phyloP scores from a whole-genome alignment of 1,140 invertebrate genomes.

The Papilio polyxenes region DNA sequence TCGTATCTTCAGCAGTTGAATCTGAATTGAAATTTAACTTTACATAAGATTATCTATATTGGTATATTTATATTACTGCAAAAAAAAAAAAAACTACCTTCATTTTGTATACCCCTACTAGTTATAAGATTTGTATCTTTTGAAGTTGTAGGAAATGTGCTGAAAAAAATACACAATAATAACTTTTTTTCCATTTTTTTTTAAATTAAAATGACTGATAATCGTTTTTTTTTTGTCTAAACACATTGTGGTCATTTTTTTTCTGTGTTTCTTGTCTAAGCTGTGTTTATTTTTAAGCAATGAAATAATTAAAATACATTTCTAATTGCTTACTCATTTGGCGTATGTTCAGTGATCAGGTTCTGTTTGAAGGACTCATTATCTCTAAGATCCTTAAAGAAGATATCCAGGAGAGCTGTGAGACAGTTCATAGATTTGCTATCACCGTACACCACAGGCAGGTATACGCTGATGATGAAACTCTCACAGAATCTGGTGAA shows the following conservation, averaged over 20 bases:
- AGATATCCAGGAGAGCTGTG: constrained; percentile 42
- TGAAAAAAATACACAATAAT: constrained; percentile 1
- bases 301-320: no score
- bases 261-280: no score
- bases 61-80: no score
- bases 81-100: not conserved
- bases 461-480: constrained; percentile 40
- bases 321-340: not conserved
- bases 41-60: not conserved
- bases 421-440: constrained; percentile 19
- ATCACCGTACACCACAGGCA: constrained; percentile 1
- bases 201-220: no score
- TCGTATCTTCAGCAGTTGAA: not conserved
- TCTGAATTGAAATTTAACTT: not conserved
- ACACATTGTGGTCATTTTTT: no score
- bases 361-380: constrained; percentile 38
- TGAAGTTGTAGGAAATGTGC: not conserved
- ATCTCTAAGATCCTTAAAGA: constrained; percentile 41
- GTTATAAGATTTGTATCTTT: not conserved
- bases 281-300: no score
- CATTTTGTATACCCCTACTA: not conserved
- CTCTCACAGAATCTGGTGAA: constrained; percentile 45
- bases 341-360: not conserved
- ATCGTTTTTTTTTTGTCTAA: no score
- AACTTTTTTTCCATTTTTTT: no score